A percentile compares a stretch with the other conserved stretches of the same genome.
These are phyloP conservation scores for Nycticryphes semicollaris DNA, from an alignment of 2,113 vertebrate genomes.

Conservation along the genomic window DNA sequence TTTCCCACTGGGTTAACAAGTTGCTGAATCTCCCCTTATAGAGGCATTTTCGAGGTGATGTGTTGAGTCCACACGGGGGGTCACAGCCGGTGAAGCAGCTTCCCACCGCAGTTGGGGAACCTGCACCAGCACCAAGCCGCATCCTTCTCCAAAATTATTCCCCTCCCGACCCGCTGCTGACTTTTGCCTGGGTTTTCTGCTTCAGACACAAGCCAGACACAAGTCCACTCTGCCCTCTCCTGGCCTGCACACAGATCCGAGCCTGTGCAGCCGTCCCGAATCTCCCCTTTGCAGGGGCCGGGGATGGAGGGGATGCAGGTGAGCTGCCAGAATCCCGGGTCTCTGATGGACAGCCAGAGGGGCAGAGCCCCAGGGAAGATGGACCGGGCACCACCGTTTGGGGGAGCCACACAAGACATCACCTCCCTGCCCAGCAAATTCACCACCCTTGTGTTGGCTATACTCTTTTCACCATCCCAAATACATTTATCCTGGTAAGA, in stretches of 20 bases:
- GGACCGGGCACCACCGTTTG: fast-evolving
- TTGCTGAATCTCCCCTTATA: fast-evolving
- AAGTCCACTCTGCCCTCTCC: constrained; percentile 51
- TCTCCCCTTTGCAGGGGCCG: fast-evolving
- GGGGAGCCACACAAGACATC: background rate
- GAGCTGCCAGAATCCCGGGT: background rate
- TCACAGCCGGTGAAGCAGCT: fast-evolving
- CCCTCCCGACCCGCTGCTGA: background rate
- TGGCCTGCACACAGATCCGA: background rate
- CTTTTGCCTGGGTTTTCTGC: background rate
- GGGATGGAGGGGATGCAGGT: background rate
- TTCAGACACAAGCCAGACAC: background rate
- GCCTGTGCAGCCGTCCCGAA: background rate
- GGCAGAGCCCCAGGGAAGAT: background rate
- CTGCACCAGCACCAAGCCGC: background rate
- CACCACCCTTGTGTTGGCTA: fast-evolving
- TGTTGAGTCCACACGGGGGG: fast-evolving
- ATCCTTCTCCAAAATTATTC: background rate
- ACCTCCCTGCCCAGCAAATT: background rate
- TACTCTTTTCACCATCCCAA: background rate
- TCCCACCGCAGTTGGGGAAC: background rate
- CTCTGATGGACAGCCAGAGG: background rate
- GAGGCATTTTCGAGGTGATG: background rate
- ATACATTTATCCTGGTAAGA: fast-evolving
- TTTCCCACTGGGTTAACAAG: background rate